These are phyloP conservation scores for Drosophila serrata DNA, from an alignment of 1,140 invertebrate species.

Conservation along the genomic window DNA sequence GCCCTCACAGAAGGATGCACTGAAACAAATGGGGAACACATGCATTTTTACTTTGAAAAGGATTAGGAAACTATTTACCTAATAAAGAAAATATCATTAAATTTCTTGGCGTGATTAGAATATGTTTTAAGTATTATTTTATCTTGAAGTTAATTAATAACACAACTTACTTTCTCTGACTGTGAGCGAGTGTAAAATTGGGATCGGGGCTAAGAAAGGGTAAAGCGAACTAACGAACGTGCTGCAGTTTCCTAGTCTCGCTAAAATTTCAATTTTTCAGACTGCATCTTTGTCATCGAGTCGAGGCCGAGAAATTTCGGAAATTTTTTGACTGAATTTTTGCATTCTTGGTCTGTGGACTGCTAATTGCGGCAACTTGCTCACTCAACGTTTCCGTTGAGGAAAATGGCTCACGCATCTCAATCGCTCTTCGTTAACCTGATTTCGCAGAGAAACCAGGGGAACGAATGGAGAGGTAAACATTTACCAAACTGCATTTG, in stretches of 20 bases:
- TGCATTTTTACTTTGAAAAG: not conserved
- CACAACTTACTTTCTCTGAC: not conserved
- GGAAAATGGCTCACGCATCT: constrained; percentile 11
- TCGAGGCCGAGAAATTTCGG: not conserved
- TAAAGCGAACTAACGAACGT: constrained; percentile 46
- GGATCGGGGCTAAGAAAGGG: constrained; percentile 31
- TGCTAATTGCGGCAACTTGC: constrained; percentile 42
- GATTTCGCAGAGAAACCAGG: constrained; percentile 42
- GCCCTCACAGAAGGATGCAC: not conserved
- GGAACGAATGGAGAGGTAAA: constrained; percentile 21
- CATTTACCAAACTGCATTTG: constrained; percentile 29
- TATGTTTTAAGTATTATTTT: not conserved
- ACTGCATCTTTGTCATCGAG: constrained; percentile 13
- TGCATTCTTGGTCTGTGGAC: not conserved
- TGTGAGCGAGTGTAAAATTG: not conserved
- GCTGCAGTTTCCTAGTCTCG: constrained; percentile 23
- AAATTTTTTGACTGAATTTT: constrained; percentile 24
- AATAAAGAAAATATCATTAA: not conserved
- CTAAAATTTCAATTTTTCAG: constrained; percentile 53
- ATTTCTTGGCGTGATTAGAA: not conserved
- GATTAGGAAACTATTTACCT: no score
- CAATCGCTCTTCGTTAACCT: constrained; percentile 40
- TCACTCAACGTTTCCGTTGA: not conserved
- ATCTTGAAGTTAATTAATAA: not conserved
- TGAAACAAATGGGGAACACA: not conserved